These are phyloP conservation scores for Dynastes hyllus DNA, from an alignment of 2,888 invertebrate genomes.

Conservation along the genomic window DNA sequence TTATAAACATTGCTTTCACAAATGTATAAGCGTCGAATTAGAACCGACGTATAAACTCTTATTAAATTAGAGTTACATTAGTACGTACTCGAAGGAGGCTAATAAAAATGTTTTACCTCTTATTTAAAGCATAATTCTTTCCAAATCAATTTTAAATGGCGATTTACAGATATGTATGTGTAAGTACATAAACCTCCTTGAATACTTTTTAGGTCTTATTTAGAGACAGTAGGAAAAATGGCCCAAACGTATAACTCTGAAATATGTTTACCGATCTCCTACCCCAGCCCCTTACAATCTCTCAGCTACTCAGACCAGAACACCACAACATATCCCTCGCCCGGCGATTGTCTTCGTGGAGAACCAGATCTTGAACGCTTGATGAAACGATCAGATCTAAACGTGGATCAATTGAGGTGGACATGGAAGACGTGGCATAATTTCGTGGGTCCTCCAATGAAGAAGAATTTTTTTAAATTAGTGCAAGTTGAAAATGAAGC, in stretches of 20 bases:
- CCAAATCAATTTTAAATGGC: too few relatives aligned
- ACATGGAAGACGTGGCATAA: conserved; percentile 82
- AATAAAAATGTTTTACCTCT: too few relatives aligned
- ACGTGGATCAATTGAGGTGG: conserved; percentile 68
- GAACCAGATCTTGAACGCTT: conserved; percentile 78
- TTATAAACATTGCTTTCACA: too few relatives aligned
- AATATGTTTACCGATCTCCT: conserved; percentile 72
- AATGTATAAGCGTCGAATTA: too few relatives aligned
- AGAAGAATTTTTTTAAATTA: conserved; percentile 73
- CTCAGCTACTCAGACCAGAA: conserved; percentile 53
- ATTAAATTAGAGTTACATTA: too few relatives aligned
- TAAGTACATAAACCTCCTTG: neutral
- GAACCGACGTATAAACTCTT: too few relatives aligned
- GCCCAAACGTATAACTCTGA: conserved; percentile 76
- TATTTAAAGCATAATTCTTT: too few relatives aligned
- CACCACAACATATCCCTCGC: conserved; percentile 59
- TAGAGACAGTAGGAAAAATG: conserved; percentile 72
- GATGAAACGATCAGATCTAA: conserved; percentile 71
- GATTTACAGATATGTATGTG: too few relatives aligned
- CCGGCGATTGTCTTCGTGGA: conserved; percentile 73
- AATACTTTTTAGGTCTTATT: conserved; percentile 55
- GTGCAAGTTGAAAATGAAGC: conserved; percentile 78
- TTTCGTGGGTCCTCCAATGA: conserved; percentile 75
- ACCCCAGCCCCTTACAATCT: conserved; percentile 53
- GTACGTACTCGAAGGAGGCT: too few relatives aligned